Base-by-base conservation (phyloP, 30 jellyfish, hydroid and myxozoan genomes). In the Phacellophora camtschatica region DNA sequence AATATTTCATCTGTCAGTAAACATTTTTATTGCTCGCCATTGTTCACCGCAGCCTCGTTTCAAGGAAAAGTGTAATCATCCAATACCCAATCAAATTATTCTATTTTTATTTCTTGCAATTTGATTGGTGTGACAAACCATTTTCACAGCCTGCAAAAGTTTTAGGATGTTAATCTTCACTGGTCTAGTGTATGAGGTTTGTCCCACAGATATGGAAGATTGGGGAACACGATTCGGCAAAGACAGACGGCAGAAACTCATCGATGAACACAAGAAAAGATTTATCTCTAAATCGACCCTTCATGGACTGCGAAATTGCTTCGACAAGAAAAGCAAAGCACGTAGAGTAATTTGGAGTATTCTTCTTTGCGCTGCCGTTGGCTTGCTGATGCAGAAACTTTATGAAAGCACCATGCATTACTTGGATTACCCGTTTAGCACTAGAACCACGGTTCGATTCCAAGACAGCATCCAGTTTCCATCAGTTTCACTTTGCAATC, bases 401-500 rank as follows among this genome's bases (percentile, higher is more conserved):
- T 81, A 69, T 71, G 97, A 81, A 74, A 86, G 99, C 43, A 86
- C 92, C 25, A 66, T 45, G 79, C 76, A 76, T 29, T 93, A 50
- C 71, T 36, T 83, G n/a, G 61, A 83, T 33, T 84, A 71, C 48
- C 99, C 99, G 23, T 87, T 86, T 77, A 85, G 66, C 61, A 93
- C 99, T 5, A 83, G 71, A 43, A 87, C 94, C 19, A 93, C 95
- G 51, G 68, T 68, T 22, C 65, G 16, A 20, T 93, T 61, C 72
- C 84, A 80, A 27, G 96, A 93, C 67, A 57, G 73, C 20, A 77
- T 93, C 53, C 95, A 71, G 51, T 93, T 93, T 49, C 99, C 99
- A 12, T 97, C 99, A 10, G 99, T 93, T 55, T 93, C 99, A 5
- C 63, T 93, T 16, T 93, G 99, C 88, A 93, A 93, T 56, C 72